Evolutionary conservation across 2,888 invertebrate genomes (phyloP), one percentile per base, ranked within the genome.

Genomic region (Thyatira batis): DNA sequence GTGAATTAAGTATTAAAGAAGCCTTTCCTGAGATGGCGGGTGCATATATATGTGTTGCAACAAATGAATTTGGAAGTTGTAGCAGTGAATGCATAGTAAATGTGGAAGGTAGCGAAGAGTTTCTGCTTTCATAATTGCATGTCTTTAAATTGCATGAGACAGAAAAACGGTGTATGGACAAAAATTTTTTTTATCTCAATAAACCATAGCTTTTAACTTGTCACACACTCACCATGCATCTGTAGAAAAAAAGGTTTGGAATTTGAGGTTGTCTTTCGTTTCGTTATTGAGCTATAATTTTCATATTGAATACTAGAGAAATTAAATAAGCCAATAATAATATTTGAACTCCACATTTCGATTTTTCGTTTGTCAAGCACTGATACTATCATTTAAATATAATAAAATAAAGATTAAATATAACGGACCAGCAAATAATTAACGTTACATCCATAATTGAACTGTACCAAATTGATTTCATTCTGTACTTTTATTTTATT

Each of bases 11-110:
- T 61, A 96, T 98, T 67, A 94, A 94, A 62, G 97, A 98, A 93
- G 97, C 97, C 51, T 97, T 97, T 76, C 97, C 97, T 11, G 98
- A 98, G 93, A 97, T 98, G 92, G 95, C 96, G 72, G 98, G 98
- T 56, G 94, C 94, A 80, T 98, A 98, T 82, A 94, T 94, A 57
- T 98, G 98, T 84, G 93, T 93, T 72, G 98, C 97, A 50, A 92
- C 93, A 51, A 98, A 98, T 88, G 94, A 95, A 72, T 94, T 95
- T 71, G 99, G 99, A 67, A 95, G 95, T 93, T 96, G 95, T 73
- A 93, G 94, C 79, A 96, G 96, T 76, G 94, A 95, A 80, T 94
- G 96, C 77, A 93, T 94, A 63, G 94, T 98, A 59, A 92, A 94
- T 72, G 96, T 98, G 69, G 97, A 97, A 95, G 96, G 96, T 97